phyloP scores from a whole-genome alignment of 2,888 invertebrate genomes.

The Gibbula magus region DNA sequence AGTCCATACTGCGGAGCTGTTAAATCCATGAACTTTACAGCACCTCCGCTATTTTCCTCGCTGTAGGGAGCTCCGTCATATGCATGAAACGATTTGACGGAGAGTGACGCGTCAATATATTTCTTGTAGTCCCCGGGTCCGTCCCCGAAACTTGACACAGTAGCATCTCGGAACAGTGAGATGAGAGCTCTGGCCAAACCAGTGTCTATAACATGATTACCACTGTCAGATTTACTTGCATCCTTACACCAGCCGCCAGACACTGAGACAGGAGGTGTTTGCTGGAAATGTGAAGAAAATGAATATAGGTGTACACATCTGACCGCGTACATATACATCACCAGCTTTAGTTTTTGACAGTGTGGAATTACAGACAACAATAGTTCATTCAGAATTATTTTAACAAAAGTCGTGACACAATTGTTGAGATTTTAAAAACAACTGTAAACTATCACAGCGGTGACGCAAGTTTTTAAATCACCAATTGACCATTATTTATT shows the following conservation, averaged over 20 bases:
- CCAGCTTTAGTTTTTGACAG: not conserved
- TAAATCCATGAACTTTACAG: slow-evolving; percentile 34
- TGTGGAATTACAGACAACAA: too few species aligned
- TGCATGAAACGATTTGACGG: slow-evolving; percentile 41
- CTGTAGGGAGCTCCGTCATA: slow-evolving; percentile 48
- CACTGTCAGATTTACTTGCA: not conserved
- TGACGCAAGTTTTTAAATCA: too few species aligned
- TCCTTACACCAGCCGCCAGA: slow-evolving; percentile 3
- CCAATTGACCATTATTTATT: too few species aligned
- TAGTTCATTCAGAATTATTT: too few species aligned
- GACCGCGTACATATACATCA: not conserved
- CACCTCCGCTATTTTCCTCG: slow-evolving; percentile 44
- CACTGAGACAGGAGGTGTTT: not conserved
- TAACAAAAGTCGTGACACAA: too few species aligned
- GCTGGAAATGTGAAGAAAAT: not conserved
- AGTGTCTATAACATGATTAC: not conserved
- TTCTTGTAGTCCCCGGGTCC: slow-evolving; percentile 16
- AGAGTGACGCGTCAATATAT: slow-evolving; percentile 22
- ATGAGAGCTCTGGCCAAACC: not conserved
- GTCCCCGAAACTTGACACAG: slow-evolving; percentile 46
- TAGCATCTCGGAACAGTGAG: slow-evolving; percentile 36
- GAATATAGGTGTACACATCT: too few species aligned
- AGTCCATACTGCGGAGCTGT: slow-evolving; percentile 27
- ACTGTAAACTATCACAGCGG: too few species aligned
- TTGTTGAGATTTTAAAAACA: too few species aligned